Evolutionary conservation across 2,888 invertebrate genomes (phyloP).

Genomic region (Agrochola circellaris): DNA sequence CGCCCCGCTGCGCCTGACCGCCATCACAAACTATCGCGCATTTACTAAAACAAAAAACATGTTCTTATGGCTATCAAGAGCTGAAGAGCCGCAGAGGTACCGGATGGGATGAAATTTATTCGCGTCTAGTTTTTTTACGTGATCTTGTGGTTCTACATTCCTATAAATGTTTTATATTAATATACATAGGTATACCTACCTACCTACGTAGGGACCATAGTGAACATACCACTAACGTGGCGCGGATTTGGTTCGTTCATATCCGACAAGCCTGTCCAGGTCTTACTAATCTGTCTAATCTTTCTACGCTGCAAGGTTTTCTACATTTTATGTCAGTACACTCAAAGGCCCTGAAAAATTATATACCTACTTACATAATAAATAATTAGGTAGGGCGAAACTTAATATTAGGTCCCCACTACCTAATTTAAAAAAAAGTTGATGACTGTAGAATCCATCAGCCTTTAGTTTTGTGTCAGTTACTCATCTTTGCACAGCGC

Average conservation of each 20-base stretch:
- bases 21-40: slow-evolving; percentile 89
- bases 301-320: not conserved
- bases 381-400: not conserved
- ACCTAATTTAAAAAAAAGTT: not conserved
- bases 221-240: slow-evolving; percentile 44
- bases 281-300: slow-evolving; percentile 2
- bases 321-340: not conserved
- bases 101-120: slow-evolving; percentile 90
- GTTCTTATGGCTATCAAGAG: slow-evolving; percentile 88
- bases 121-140: slow-evolving; percentile 87
- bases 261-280: slow-evolving; percentile 2
- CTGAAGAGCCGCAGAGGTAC: slow-evolving; percentile 88
- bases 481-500: not conserved
- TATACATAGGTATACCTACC: slow-evolving; percentile 59
- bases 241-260: slow-evolving; percentile 43
- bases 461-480: slow-evolving; percentile 3
- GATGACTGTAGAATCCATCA: not conserved
- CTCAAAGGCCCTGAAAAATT: not conserved
- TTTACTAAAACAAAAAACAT: slow-evolving; percentile 90
- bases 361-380: not conserved
- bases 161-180: slow-evolving; percentile 78
- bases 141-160: slow-evolving; percentile 86
- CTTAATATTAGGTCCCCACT: not conserved
- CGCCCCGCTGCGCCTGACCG: slow-evolving; percentile 80
- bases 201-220: slow-evolving; percentile 46